phyloP scores from a whole-genome alignment of 2,113 vertebrate genomes.

The Podarcis cretensis region DNA sequence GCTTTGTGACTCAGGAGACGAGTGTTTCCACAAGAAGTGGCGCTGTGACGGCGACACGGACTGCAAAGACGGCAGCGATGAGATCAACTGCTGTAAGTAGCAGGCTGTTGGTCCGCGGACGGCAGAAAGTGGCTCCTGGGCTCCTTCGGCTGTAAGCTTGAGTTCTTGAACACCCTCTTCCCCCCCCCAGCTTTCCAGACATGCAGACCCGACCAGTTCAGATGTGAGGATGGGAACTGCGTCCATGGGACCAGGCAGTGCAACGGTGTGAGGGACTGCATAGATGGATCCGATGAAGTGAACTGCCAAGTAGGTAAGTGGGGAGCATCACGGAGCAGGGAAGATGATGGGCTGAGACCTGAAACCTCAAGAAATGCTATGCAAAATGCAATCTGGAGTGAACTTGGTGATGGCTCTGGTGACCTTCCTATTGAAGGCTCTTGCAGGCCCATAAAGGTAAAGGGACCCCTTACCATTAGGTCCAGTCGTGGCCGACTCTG shows the following conservation, averaged over 20 bases:
- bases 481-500: too few relatives aligned
- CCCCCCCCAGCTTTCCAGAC: conserved; percentile 84
- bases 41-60: conserved; percentile 95
- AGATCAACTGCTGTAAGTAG: conserved; percentile 94
- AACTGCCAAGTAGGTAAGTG: conserved; percentile 88
- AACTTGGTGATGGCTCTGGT: neutral
- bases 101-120: neutral
- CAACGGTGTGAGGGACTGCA: conserved; percentile 90
- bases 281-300: conserved; percentile 91
- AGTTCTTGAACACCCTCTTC: conserved; percentile 31
- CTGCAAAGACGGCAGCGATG: conserved; percentile 96
- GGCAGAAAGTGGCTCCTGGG: neutral
- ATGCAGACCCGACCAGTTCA: conserved; percentile 93
- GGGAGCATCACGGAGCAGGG: neutral
- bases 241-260: conserved; percentile 91
- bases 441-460: neutral
- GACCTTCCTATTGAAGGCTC: neutral
- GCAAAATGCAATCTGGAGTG: neutral
- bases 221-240: conserved; percentile 92
- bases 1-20: conserved; percentile 87
- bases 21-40: conserved; percentile 97
- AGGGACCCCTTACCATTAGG: too few relatives aligned
- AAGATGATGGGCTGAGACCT: neutral
- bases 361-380: neutral
- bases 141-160: neutral